Evolutionary conservation across 35 echinoderm and acorn worm genomes (phyloP).

Genomic region (Holothuria glaberrima): DNA sequence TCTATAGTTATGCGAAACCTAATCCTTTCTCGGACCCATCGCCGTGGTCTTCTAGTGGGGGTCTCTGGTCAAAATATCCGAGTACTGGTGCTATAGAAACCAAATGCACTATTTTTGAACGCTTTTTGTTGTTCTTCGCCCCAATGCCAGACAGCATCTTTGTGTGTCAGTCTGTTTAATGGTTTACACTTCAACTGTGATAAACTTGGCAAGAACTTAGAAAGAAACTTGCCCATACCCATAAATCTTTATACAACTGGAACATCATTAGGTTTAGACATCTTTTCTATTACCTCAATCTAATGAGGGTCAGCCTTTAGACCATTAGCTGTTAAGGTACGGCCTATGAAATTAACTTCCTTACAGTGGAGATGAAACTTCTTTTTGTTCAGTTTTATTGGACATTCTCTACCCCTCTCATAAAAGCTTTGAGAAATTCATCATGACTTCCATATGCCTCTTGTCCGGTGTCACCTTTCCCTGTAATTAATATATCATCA

Average conservation of each 20-base stretch:
- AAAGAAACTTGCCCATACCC: constrained; percentile 65
- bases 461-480: constrained; percentile 58
- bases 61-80: constrained; percentile 44
- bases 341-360: constrained; percentile 62
- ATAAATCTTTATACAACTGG: constrained; percentile 63
- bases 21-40: constrained; percentile 31
- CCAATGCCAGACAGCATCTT: constrained; percentile 68
- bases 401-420: constrained; percentile 53
- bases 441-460: constrained; percentile 81
- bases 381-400: constrained; percentile 75
- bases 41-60: constrained; percentile 15
- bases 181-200: constrained; percentile 62
- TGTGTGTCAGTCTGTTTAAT: constrained; percentile 62
- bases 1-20: constrained; percentile 10
- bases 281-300: constrained; percentile 33
- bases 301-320: constrained; percentile 61
- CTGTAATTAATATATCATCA: constrained; percentile 78
- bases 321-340: constrained; percentile 56
- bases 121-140: constrained; percentile 54
- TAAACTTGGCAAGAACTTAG: constrained; percentile 61
- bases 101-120: constrained; percentile 38
- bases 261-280: constrained; percentile 55
- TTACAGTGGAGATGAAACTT: constrained; percentile 73
- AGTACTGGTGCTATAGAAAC: constrained; percentile 54
- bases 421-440: constrained; percentile 53